These are phyloP conservation scores for Vulpes vulpes DNA, from an alignment of 2,113 vertebrate genomes.

Conservation along the genomic window DNA sequence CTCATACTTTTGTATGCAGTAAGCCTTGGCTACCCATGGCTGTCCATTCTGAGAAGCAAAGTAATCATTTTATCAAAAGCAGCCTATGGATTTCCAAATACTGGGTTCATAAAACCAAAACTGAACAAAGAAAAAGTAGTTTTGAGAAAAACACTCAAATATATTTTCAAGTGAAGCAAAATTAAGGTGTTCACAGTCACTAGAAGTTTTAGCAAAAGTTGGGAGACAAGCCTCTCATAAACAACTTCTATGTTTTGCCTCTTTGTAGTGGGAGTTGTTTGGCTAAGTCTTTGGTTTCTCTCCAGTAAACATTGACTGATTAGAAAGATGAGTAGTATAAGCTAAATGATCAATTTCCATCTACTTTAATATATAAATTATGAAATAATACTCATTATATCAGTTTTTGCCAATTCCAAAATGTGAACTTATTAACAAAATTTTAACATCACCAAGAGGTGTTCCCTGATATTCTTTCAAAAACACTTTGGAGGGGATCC, in stretches of 20 bases:
- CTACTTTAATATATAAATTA: neutral
- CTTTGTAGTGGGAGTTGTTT: neutral
- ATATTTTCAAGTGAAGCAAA: constrained; percentile 7
- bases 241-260: neutral
- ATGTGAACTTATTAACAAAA: neutral
- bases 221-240: neutral
- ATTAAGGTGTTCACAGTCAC: neutral
- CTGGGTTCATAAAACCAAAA: neutral
- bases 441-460: neutral
- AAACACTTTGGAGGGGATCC: neutral
- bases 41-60: neutral
- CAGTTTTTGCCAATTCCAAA: constrained; percentile 7
- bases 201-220: neutral
- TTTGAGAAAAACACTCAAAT: neutral
- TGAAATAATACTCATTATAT: constrained; percentile 16
- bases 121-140: neutral
- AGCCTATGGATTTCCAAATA: neutral
- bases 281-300: neutral
- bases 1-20: neutral
- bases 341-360: neutral
- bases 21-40: neutral
- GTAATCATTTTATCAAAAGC: neutral
- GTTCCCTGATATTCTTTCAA: neutral
- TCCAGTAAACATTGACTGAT: constrained; percentile 24
- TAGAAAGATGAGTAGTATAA: neutral